phyloP scores from a whole-genome alignment of 2,888 invertebrate species.

The Troides oblongomaculatus region DNA sequence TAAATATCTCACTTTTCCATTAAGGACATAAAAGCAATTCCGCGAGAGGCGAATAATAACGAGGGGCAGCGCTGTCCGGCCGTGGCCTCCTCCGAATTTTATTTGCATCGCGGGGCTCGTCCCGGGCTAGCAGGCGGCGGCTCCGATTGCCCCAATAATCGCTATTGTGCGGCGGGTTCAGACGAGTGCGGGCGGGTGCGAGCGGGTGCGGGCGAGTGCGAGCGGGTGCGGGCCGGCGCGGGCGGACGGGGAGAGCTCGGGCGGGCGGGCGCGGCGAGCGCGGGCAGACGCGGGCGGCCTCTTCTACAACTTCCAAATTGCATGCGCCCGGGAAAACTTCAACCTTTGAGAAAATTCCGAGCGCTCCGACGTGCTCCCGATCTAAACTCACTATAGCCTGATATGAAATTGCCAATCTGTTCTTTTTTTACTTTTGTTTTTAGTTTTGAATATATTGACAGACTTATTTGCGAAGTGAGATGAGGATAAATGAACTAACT shows the following conservation, averaged over 20 bases:
- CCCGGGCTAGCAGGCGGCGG: slow-evolving; percentile 47
- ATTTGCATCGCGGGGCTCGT: slow-evolving; percentile 73
- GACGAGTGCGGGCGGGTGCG: slow-evolving; percentile 33
- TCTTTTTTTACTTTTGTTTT: slow-evolving; percentile 47
- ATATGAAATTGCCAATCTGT: slow-evolving; percentile 65
- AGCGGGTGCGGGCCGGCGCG: slow-evolving; percentile 34
- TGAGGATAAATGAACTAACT: too few relatives aligned
- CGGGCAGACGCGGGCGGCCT: slow-evolving; percentile 40
- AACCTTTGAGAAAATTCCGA: slow-evolving; percentile 69
- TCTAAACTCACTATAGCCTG: slow-evolving; percentile 62
- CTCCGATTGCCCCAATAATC: slow-evolving; percentile 74
- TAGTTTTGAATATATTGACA: slow-evolving; percentile 4
- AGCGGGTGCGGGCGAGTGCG: slow-evolving; percentile 43
- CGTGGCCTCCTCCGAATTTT: slow-evolving; percentile 68
- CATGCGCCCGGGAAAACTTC: slow-evolving; percentile 68
- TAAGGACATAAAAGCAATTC: slow-evolving; percentile 77
- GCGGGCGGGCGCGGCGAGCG: slow-evolving; percentile 43
- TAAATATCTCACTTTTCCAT: slow-evolving; percentile 77
- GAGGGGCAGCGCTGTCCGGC: slow-evolving; percentile 74
- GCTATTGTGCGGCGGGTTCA: slow-evolving; percentile 55
- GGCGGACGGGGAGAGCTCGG: slow-evolving; percentile 43
- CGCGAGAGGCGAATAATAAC: slow-evolving; percentile 77
- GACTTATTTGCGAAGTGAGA: too few relatives aligned
- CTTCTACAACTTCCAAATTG: slow-evolving; percentile 68
- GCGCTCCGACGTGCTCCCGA: slow-evolving; percentile 59